Evolutionary conservation across 2,888 invertebrate genomes (phyloP), one percentile per base, ranked within the genome.

Genomic region (Dasypolia templi): DNA sequence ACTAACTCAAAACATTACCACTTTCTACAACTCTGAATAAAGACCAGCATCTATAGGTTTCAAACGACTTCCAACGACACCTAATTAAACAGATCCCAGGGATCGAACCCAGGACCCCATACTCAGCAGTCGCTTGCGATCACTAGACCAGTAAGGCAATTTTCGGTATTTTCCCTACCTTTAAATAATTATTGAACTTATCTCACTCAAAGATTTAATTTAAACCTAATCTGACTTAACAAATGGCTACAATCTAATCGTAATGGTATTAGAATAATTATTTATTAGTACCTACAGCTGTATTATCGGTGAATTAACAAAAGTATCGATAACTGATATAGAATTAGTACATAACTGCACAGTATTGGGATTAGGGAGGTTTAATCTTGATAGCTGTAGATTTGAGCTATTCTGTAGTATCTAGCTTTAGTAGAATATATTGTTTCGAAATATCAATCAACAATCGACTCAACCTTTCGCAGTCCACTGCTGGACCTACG

Each of bases 191-290:
- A 46, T 17, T 29, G 0, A 49, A 32, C 26, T 35, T 5, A 46
- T 66, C 29, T 32, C 9, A 14, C 26, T 75, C 46, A 59, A 39
- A 61, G 22, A 53, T 76, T 62, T 14, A 6, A 62, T 26, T 53
- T 46, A 75, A 61, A 46, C 46, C 22, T 75, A 61, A 66, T 58
- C 71, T 42, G 32, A 4, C 53, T 75, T 66, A 26, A 42, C 32
- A 19, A 19, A 51, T 17, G 35, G 46, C 19, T 26, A 26, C 51
- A 71, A 78, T 78, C 64, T 77, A 49, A 77, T 77, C 77, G 35
- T 61, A 39, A n/a, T 63, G 29, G 19, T 42, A 39, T 71, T 70
- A 53, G 59, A 53, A 65, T 77, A 46, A 64, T 77, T 65, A 70
- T 77, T 65, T 77, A 55, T 78, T 61, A 71, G 51, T 64, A 9